Base-by-base conservation (phyloP, 2,113 vertebrate species). In the Neoarius graeffei region DNA sequence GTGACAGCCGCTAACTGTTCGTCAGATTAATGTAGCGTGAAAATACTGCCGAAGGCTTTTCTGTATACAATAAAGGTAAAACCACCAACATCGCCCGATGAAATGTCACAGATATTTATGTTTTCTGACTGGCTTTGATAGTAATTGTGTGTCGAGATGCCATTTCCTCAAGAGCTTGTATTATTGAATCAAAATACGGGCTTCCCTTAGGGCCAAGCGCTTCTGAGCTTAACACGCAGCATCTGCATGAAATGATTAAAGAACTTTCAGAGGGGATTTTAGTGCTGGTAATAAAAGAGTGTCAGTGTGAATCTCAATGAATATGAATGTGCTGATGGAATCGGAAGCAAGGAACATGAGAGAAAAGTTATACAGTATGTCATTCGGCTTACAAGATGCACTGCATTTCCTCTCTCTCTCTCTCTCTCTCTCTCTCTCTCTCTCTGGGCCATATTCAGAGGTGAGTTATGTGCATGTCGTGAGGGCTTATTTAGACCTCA, bases 1-100 rank as follows among this genome's bases (percentile, higher is more conserved):
- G 50, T 85, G 60, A 77, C 15, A 30, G 67, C 59, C 83, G 87
- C 92, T 94, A 92, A 92, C 92, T 89, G 91, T 93, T 91, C 86
- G 88, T 92, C 87, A 93, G 56, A 10, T 81, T 84, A 60, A 89
- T 88, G 85, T 48, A 25, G 86, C 91, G 87, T 88, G 80, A 81
- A 79, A 89, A 91, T 11, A 4, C 48, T 91, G 89, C 89, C 59
- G 56, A 23, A 30, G 88, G 85, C 89, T 79, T 54, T 88, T 89
- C 62, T 76, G 89, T 89, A 64, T 76, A 90, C 87, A 89, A 88
- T 67, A 66, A 85, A 84, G 76, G 86, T 30, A 87, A 77, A 86
- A 59, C 77, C 80, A 81, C 83, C 86, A 30, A 27, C 23, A 73
- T 66, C 74, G 60, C 62, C 66, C 57, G 71, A 76, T 71, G 56